Base-by-base conservation (phyloP, 1,140 invertebrate genomes). In the Pogonus chalceus region DNA sequence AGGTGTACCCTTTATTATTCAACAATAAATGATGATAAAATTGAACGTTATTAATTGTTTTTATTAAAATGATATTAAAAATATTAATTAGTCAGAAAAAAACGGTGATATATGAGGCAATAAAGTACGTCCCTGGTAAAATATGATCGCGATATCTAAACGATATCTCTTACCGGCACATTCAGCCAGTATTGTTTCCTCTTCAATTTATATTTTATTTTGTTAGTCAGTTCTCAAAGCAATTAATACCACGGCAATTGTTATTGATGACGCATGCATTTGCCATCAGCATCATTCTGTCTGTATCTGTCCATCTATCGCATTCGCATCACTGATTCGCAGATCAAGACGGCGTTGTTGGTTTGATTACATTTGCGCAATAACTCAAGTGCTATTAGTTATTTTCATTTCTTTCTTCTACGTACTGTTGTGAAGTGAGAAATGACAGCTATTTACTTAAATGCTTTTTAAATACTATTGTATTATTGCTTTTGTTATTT, bases 171-270 rank as follows among this genome's bases (percentile, higher is more conserved):
- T 31, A 7, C 26, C 4, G 26, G 14, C 26, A 31, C 26, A 7
- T 14, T 31, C 26, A 7, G 7, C 14, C 37, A 9, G 37, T 43
- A 43, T 43, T 43, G 37, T 43, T 43, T 43, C 18, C 9, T 43
- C 18, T 43, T 43, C 37, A 12, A 9, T 43, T 18, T 12, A 12
- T 18, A 12, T 18, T 43, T 18, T 43, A 9, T 43, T 18, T 43
- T 18, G 9, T 18, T 18, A 7, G 7, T 4, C 7, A 7, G 26
- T 14, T 31, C 26, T 31, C 26, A 31, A 7, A 16, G 37, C 37
- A 43, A 43, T 43, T 43, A 43, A 43, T 43, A 43, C 37, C 26
- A 18, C 9, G 18, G 9, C 37, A 43, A 43, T 43, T 43, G 37
- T 43, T 43, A 43, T 16, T 43, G 37, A 43, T 43, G 37, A 43